A percentile compares a stretch with the other conserved stretches of the same genome.
These are phyloP conservation scores for Petrolisthes manimaculis DNA, from an alignment of 2,888 invertebrate species.

Conservation along the genomic window DNA sequence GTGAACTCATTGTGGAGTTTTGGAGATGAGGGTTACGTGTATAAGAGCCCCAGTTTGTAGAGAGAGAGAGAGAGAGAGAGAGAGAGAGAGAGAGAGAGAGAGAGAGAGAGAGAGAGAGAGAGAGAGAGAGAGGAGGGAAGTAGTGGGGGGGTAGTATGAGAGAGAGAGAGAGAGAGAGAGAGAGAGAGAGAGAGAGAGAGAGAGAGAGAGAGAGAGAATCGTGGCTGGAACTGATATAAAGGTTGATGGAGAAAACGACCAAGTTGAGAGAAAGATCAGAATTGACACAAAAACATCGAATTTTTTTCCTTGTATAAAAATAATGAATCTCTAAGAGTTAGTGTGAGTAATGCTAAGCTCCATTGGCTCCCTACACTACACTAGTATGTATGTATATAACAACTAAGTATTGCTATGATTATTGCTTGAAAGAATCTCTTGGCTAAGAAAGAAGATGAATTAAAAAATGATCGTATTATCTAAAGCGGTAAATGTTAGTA, in stretches of 20 bases:
- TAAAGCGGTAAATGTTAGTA: too few species aligned
- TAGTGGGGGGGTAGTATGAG: neutral
- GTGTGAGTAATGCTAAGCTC: too few species aligned
- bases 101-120: slow-evolving; percentile 23
- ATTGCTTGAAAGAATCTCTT: slow-evolving; percentile 27
- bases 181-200: slow-evolving; percentile 23
- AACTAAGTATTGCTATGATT: slow-evolving; percentile 35
- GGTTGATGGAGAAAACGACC: too few species aligned
- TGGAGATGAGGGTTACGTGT: too few species aligned
- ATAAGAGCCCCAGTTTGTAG: neutral
- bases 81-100: slow-evolving; percentile 15
- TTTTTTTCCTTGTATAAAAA: slow-evolving; percentile 25
- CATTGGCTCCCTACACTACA: neutral
- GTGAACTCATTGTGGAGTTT: too few species aligned
- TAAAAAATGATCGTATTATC: neutral
- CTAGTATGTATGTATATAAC: neutral
- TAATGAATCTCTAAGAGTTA: slow-evolving; percentile 7
- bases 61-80: neutral
- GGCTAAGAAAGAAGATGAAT: neutral
- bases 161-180: slow-evolving; percentile 28
- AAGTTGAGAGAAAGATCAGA: neutral
- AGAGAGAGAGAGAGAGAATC: slow-evolving; percentile 15
- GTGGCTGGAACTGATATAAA: too few species aligned
- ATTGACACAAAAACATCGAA: neutral
- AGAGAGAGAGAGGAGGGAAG: slow-evolving; percentile 23